These are phyloP conservation scores for Hyperoplus lanceolatus DNA, from an alignment of 2,797 vertebrate species.

Conservation along the genomic window DNA sequence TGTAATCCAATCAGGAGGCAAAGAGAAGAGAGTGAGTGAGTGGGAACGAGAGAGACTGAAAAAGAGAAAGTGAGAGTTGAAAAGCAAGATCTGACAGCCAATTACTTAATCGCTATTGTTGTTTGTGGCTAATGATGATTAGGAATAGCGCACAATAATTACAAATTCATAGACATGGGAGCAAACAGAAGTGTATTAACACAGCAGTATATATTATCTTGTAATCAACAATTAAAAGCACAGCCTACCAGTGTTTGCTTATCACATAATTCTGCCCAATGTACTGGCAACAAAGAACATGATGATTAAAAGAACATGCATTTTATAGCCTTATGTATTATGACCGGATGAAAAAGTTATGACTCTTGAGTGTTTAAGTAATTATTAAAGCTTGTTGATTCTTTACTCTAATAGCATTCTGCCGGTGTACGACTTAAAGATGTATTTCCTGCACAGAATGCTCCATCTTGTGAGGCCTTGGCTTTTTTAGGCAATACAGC, in stretches of 20 bases:
- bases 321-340: slow-evolving; percentile 33
- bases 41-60: slow-evolving; percentile 22
- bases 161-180: slow-evolving; percentile 71
- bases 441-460: slow-evolving; percentile 61
- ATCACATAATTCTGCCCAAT: slow-evolving; percentile 71
- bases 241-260: slow-evolving; percentile 65
- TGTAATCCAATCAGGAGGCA: slow-evolving; percentile 37
- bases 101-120: slow-evolving; percentile 77
- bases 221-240: slow-evolving; percentile 82
- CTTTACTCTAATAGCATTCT: slow-evolving; percentile 54
- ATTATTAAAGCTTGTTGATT: slow-evolving; percentile 64
- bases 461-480: slow-evolving; percentile 71
- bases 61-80: slow-evolving; percentile 32
- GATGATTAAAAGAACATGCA: slow-evolving; percentile 55
- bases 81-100: slow-evolving; percentile 64
- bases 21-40: slow-evolving; percentile 27
- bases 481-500: slow-evolving; percentile 61
- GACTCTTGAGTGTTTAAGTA: slow-evolving; percentile 38
- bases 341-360: slow-evolving; percentile 62
- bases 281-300: slow-evolving; percentile 48
- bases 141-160: slow-evolving; percentile 71
- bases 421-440: slow-evolving; percentile 47
- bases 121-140: slow-evolving; percentile 77
- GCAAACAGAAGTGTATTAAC: slow-evolving; percentile 72
- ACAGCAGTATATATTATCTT: slow-evolving; percentile 70